A percentile compares a stretch with the other conserved stretches of the same genome.
These are phyloP conservation scores for Carduelis carduelis DNA, from an alignment of 2,797 vertebrate species.

Conservation along the genomic window DNA sequence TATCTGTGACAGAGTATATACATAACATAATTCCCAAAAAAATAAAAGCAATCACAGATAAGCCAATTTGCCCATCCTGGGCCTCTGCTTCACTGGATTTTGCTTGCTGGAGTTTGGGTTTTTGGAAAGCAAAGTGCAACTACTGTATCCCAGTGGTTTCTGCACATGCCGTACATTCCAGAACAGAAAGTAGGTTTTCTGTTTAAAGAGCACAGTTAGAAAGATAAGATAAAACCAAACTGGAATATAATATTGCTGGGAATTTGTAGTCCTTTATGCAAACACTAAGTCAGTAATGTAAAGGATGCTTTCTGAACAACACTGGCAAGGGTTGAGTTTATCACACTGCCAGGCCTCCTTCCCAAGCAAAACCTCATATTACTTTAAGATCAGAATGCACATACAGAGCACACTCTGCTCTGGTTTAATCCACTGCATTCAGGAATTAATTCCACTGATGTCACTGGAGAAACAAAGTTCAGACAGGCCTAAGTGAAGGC, in stretches of 20 bases:
- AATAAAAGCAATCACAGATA: not conserved
- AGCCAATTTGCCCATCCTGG: not conserved
- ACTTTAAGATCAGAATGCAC: not conserved
- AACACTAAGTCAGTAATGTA: not conserved
- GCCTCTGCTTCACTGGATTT: not conserved
- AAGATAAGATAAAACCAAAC: constrained; percentile 17
- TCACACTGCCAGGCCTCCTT: not conserved
- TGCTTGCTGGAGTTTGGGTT: not conserved
- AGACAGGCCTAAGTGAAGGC: not conserved
- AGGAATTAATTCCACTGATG: constrained; percentile 10
- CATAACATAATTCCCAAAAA: not conserved
- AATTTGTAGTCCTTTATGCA: not conserved
- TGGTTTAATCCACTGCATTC: not conserved
- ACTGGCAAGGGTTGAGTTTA: not conserved
- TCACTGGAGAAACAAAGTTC: not conserved
- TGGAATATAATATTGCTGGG: constrained; percentile 9
- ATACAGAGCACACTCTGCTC: not conserved
- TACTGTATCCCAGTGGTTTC: constrained; percentile 24
- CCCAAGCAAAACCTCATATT: not conserved
- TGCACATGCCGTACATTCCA: constrained; percentile 24
- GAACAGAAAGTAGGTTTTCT: constrained; percentile 1
- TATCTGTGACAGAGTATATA: not conserved
- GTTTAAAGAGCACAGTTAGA: not conserved
- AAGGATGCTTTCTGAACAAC: constrained; percentile 8
- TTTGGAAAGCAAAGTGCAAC: constrained; percentile 33